Base-by-base conservation (phyloP, 2,888 invertebrate genomes). In the Caradrina kadenii region DNA sequence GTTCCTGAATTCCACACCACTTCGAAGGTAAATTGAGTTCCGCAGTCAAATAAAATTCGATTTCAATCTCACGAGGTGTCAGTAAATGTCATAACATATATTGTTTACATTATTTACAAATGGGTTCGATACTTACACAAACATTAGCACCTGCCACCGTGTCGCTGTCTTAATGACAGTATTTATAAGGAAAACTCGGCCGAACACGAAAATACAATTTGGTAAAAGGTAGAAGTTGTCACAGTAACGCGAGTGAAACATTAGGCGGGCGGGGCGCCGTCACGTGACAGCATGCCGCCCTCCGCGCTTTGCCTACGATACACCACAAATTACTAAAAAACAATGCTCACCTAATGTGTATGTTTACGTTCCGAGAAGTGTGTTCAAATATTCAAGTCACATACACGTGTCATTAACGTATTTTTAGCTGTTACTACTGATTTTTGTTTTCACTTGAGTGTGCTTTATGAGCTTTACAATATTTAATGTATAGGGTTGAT, bases 131-230 rank as follows among this genome's bases (percentile, higher is more conserved):
- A 92, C 92, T 89, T 91, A 86, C 84, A 90, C 88, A 90, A 89
- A 92, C 93, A 94, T 96, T 94, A 95, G 91, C 93, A 91, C 91
- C 94, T 95, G 95, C 94, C 95, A 91, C 89, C 82, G 88, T 89
- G 92, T 90, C 90, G 89, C 91, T 92, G 92, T 93, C 93, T 94
- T 96, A 95, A 96, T 96, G 94, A 95, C 93, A 94, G 94, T 95
- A 94, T 95, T 96, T 95, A 95, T 95, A 95, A 95, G 94, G 94
- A 95, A 95, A 96, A 94, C 92, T 95, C 93, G 90, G 89, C 88
- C 87, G 92, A 94, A 95, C 95, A 96, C 92, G 95, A 94, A 94
- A 96, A 96, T 92, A 96, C 95, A 95, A 95, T 96, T 95, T 94
- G 93, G 94, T 94, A 91, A 92, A 94, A 94, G 93, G 94, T 92